phyloP scores from a whole-genome alignment of 2,888 invertebrate species.

The Heliconius charithonia region DNA sequence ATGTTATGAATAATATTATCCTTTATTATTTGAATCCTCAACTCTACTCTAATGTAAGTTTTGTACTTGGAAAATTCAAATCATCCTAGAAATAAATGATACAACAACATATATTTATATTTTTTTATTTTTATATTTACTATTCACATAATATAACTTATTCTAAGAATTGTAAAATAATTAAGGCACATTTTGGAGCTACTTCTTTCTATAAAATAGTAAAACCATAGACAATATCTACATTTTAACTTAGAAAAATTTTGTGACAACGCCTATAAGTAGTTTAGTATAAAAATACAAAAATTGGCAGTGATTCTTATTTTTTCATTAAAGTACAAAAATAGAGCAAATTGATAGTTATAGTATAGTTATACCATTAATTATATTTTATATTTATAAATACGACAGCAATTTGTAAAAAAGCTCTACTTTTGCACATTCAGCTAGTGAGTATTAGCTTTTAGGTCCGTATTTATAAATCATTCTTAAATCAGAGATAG shows the following conservation, averaged over 20 bases:
- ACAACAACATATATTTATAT: constrained; percentile 39
- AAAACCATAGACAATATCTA: constrained; percentile 16
- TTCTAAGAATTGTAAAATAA: constrained; percentile 60
- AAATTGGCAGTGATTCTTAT: constrained; percentile 38
- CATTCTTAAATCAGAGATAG: no score
- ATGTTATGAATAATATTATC: no score
- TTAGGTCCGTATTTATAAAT: no score
- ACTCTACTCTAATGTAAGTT: not conserved
- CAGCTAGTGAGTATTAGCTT: constrained; percentile 26
- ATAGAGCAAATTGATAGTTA: constrained; percentile 13
- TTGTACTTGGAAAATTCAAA: not conserved
- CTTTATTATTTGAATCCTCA: no score
- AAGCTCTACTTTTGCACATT: constrained; percentile 20
- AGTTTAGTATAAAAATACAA: constrained; percentile 15
- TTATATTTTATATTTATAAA: constrained; percentile 32
- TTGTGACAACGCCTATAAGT: constrained; percentile 16
- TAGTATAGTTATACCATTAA: constrained; percentile 4
- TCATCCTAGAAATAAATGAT: constrained; percentile 32
- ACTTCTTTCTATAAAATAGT: constrained; percentile 45
- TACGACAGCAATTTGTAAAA: constrained; percentile 33
- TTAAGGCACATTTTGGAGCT: constrained; percentile 68
- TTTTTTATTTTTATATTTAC: constrained; percentile 51
- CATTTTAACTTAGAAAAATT: not conserved
- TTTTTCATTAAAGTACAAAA: constrained; percentile 34
- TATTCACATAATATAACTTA: constrained; percentile 59